These are phyloP conservation scores for Tenebrio molitor DNA, from an alignment of 1,140 invertebrate species.

Conservation along the genomic window DNA sequence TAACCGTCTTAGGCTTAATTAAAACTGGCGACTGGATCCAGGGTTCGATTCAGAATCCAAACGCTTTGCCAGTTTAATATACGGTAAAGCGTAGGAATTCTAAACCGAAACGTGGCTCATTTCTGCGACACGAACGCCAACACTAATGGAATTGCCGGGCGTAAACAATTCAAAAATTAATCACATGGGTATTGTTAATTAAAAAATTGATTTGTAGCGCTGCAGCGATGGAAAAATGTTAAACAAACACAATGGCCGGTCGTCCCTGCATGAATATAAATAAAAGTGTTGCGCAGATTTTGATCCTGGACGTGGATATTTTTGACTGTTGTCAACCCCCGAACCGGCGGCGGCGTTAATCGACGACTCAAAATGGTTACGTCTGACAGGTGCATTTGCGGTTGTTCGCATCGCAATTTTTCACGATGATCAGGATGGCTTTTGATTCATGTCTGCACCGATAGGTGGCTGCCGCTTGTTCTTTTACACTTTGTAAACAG, in stretches of 20 bases:
- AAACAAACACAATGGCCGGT: slow-evolving; percentile 19
- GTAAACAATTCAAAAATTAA: slow-evolving; percentile 30
- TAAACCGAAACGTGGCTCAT: slow-evolving; percentile 72
- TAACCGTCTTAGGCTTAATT: slow-evolving; percentile 28
- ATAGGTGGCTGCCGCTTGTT: too few relatives aligned
- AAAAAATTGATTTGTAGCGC: slow-evolving; percentile 28
- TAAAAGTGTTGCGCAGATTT: background rate
- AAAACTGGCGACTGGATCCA: slow-evolving; percentile 1
- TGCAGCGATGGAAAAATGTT: slow-evolving; percentile 7
- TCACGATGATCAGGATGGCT: background rate
- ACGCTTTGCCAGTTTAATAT: slow-evolving; percentile 78
- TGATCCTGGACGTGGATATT: too few relatives aligned
- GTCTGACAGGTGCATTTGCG: slow-evolving; percentile 13
- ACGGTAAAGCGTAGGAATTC: slow-evolving; percentile 87
- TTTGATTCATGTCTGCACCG: too few relatives aligned
- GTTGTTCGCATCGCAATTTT: background rate
- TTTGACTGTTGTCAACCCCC: too few relatives aligned
- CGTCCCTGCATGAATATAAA: slow-evolving; percentile 8
- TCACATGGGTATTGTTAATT: slow-evolving; percentile 26
- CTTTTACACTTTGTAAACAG: too few relatives aligned
- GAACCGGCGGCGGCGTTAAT: too few relatives aligned
- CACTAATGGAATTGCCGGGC: background rate
- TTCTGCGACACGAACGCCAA: background rate
- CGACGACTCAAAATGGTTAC: too few relatives aligned
- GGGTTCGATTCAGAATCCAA: slow-evolving; percentile 82